phyloP scores from a whole-genome alignment of 2,888 invertebrate species.

The Heliconius ismenius region DNA sequence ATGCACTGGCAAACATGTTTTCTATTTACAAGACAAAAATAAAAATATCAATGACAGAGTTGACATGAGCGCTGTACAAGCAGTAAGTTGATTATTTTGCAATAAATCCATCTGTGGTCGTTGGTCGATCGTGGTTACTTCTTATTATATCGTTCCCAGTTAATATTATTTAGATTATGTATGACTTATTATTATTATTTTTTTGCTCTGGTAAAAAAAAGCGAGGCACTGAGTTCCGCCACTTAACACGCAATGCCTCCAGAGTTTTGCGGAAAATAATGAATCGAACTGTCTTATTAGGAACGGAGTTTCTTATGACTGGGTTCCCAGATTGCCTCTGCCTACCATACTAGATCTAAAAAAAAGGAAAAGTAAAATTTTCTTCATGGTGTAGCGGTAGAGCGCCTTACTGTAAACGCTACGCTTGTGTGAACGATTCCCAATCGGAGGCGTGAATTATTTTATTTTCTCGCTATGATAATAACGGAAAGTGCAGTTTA shows the following conservation, averaged over 20 bases:
- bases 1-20: constrained; percentile 59
- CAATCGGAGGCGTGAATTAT: not conserved
- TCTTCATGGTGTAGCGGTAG: not conserved
- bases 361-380: not conserved
- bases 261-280: too few species aligned
- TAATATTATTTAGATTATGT: too few species aligned
- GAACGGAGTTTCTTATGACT: too few species aligned
- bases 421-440: not conserved
- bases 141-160: too few species aligned
- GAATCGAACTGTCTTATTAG: too few species aligned
- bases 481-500: not conserved
- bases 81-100: constrained; percentile 29
- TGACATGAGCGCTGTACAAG: constrained; percentile 42
- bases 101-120: too few species aligned
- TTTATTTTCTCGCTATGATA: not conserved
- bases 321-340: too few species aligned
- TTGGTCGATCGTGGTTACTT: too few species aligned
- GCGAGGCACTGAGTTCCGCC: too few species aligned
- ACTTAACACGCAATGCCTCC: too few species aligned
- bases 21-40: constrained; percentile 53
- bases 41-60: constrained; percentile 45
- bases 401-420: not conserved
- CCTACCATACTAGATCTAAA: not conserved
- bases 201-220: too few species aligned
- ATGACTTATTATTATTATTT: too few species aligned